Evolutionary conservation across 30 jellyfish, hydroid and myxozoan genomes (phyloP).

Genomic region (Rhopilema esculentum): DNA sequence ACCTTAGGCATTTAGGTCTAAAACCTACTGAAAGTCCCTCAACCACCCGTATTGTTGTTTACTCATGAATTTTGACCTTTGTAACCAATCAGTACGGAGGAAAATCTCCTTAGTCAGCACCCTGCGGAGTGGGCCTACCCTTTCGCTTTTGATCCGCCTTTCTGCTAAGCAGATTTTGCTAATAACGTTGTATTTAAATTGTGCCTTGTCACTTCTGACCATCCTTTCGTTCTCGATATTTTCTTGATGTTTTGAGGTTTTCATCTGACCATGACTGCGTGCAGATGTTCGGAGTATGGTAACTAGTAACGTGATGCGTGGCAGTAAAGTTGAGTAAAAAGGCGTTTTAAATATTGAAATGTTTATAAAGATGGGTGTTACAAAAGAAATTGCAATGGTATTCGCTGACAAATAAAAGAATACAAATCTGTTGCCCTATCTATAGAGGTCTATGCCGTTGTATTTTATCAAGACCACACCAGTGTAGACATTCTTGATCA

Average conservation of each 20-base stretch:
- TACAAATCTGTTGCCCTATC: no score
- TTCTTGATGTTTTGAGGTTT: not conserved
- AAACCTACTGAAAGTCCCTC: no score
- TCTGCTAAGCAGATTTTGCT: not conserved
- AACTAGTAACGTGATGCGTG: not conserved
- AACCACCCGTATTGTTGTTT: not conserved
- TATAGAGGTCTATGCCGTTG: no score
- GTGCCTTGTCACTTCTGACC: not conserved
- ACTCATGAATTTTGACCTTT: not conserved
- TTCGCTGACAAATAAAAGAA: no score
- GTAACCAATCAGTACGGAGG: not conserved
- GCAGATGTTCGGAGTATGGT: not conserved
- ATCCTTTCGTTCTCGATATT: not conserved
- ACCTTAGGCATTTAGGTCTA: no score
- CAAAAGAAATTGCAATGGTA: no score
- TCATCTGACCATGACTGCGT: not conserved
- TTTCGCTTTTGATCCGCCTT: not conserved
- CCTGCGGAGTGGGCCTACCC: conserved; percentile 58
- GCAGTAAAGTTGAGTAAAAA: no score
- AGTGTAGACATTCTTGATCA: no score
- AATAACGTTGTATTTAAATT: not conserved
- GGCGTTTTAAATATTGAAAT: not conserved
- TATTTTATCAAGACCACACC: no score
- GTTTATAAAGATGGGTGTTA: no score
- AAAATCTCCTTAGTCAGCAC: not conserved